Base-by-base conservation (phyloP, 2,888 invertebrate species). In the Achlya flavicornis region DNA sequence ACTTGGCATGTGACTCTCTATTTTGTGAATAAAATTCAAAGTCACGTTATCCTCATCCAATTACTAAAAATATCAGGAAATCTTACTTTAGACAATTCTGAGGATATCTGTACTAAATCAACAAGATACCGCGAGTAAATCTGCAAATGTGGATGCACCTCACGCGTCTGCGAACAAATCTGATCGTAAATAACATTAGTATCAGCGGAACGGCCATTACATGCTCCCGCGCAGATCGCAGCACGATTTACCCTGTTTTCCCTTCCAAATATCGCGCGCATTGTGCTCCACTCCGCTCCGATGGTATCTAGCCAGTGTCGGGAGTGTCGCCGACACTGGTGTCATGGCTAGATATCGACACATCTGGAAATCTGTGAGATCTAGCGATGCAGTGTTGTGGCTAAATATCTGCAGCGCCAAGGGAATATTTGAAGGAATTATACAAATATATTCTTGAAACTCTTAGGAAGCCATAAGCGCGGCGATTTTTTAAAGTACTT, bases 261-360 rank as follows among this genome's bases (percentile, higher is more conserved):
- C 65, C 63, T 69, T 64, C 67, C 69, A 67, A 64, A 69, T 69
- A 58, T 63, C 64, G 61, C 64, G 63, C 53, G 53, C 53, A 53
- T 53, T 53, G 53, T 53, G 53, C 53, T 19, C 53, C 16, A 53
- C 53, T 53, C 46, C 46, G 46, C 46, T 53, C n/a, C 19, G 58
- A 58, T 32, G 14, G 12, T 32, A 58, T 33, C 58, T 33, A 35
- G 14, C 58, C 58, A 5, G 33, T 35, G 58, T 33, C 58, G 35
- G 14, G 58, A 6, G 59, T 26, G 57, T 33, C 58, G 58, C 43
- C 12, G 46, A 35, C 57, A 19, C 63, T 11, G 10, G 53, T 53
- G 60, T 32, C 12, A 60, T 48, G 35, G 35, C 61, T 58, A 19
- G 58, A 48, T 48, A 46, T 16, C 61, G 62, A 64, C 62, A 58